Evolutionary conservation across 2,113 vertebrate species (phyloP).

Genomic region (Acrocephalus kingi): DNA sequence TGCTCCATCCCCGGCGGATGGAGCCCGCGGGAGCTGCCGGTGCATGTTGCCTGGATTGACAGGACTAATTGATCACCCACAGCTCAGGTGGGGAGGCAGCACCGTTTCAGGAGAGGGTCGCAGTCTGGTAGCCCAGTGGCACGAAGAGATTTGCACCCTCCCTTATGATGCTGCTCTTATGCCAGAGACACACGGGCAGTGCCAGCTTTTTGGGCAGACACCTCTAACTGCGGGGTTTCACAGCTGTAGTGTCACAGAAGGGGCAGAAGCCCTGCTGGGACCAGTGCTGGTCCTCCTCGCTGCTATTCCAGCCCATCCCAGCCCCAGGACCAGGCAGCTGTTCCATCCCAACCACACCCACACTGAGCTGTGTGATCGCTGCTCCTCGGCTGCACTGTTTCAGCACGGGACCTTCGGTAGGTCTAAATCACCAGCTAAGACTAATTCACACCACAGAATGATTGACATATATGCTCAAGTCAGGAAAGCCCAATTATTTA

Average conservation of each 20-base stretch:
- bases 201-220: not conserved
- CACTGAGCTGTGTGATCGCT: accelerated
- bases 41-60: accelerated
- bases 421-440: not conserved
- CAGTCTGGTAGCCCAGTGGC: accelerated
- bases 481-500: not conserved
- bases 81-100: not conserved
- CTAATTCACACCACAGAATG: conserved; percentile 17
- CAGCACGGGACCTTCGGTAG: accelerated
- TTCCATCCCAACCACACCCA: not conserved
- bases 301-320: not conserved
- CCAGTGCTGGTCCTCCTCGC: not conserved
- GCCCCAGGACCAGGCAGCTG: not conserved
- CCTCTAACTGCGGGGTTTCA: not conserved
- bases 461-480: not conserved
- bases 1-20: accelerated
- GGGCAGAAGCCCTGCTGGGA: not conserved
- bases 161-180: accelerated
- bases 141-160: not conserved
- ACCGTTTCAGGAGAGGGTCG: not conserved
- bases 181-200: not conserved
- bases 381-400: not conserved
- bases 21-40: not conserved
- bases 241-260: accelerated
- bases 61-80: accelerated